Evolutionary conservation across 37 sponge, comb jelly and placozoan genomes (phyloP).

Genomic region (Sycon ciliatum): DNA sequence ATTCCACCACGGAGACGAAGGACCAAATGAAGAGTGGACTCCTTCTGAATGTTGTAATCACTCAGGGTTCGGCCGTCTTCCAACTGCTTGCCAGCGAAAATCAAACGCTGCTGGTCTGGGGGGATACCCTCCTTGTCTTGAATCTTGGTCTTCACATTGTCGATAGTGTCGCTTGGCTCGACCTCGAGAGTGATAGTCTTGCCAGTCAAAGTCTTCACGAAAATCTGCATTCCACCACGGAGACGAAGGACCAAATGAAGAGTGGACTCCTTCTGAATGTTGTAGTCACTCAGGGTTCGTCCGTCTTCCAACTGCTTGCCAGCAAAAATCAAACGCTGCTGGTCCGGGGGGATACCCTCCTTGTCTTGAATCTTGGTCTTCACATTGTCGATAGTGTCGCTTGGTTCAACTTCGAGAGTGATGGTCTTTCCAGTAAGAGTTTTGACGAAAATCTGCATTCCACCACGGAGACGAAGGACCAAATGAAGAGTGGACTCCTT

Average conservation of each 20-base stretch:
- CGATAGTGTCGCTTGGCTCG: conserved; percentile 39
- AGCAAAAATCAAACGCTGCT: conserved; percentile 48
- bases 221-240: conserved; percentile 48
- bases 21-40: conserved; percentile 37
- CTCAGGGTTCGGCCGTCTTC: conserved; percentile 42
- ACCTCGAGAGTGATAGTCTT: conserved; percentile 48
- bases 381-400: conserved; percentile 43
- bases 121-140: conserved; percentile 51
- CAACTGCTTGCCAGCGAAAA: conserved; percentile 53
- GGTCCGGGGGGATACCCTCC: conserved; percentile 45
- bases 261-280: conserved; percentile 45
- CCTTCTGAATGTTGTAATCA: conserved; percentile 46
- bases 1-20: conserved; percentile 38
- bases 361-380: conserved; percentile 48
- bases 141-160: conserved; percentile 46
- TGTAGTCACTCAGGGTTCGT: conserved; percentile 48
- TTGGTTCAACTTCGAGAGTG: conserved; percentile 39
- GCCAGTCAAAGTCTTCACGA: conserved; percentile 46
- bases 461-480: conserved; percentile 37
- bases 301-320: conserved; percentile 47
- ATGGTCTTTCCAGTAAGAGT: conserved; percentile 45
- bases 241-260: conserved; percentile 42
- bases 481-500: conserved; percentile 42
- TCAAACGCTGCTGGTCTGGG: conserved; percentile 45
- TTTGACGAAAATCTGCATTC: conserved; percentile 48